These are phyloP conservation scores for Clarias batrachus DNA, from an alignment of 2,113 vertebrate species.

Conservation along the genomic window DNA sequence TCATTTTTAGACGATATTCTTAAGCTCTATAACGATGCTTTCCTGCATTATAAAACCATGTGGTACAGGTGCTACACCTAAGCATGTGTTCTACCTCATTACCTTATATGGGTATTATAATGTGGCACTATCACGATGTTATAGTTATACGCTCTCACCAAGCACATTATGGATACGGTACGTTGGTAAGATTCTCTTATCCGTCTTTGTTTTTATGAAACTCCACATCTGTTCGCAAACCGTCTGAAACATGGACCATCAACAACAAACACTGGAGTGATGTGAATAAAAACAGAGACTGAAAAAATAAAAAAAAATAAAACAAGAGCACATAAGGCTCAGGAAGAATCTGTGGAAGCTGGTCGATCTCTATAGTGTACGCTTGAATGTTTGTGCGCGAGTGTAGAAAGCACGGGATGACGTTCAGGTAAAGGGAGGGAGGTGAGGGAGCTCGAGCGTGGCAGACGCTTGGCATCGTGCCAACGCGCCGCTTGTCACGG, in stretches of 20 bases:
- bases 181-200: neutral
- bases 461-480: conserved; percentile 62
- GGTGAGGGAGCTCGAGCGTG: neutral
- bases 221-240: neutral
- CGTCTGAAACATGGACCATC: neutral
- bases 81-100: neutral
- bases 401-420: neutral
- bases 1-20: neutral
- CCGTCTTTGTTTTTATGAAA: neutral
- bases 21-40: neutral
- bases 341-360: neutral
- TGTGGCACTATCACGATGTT: neutral
- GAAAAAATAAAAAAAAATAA: neutral
- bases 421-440: conserved; percentile 4
- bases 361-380: neutral
- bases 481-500: conserved; percentile 71
- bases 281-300: neutral
- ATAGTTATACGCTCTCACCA: neutral
- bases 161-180: neutral
- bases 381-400: neutral
- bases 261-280: neutral
- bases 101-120: neutral
- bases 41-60: neutral
- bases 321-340: too few species aligned
- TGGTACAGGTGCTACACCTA: neutral